phyloP scores from a whole-genome alignment of 2,113 vertebrate species.

The Paradisaea rubra region DNA sequence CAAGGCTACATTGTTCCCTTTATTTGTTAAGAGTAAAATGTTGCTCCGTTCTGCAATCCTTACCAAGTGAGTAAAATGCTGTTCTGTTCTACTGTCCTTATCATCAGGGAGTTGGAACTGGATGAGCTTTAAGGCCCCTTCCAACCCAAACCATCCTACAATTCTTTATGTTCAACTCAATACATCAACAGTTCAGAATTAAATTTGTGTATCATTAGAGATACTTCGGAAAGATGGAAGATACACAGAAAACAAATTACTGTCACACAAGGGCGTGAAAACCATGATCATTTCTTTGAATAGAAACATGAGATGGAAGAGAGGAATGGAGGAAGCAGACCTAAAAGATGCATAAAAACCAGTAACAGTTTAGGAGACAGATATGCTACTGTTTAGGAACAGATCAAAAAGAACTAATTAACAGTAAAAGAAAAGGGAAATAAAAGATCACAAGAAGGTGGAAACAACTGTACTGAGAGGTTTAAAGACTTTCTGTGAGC shows the following conservation, averaged over 20 bases:
- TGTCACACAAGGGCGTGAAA: neutral
- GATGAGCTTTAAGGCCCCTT: neutral
- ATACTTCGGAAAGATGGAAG: neutral
- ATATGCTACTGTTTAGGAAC: neutral
- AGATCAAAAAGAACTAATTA: neutral
- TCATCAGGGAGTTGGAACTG: neutral
- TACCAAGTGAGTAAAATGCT: neutral
- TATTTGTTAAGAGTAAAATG: neutral
- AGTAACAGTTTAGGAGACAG: neutral
- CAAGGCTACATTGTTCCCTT: neutral
- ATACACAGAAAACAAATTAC: neutral
- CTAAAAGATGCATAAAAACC: neutral
- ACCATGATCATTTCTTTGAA: neutral
- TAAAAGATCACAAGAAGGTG: neutral
- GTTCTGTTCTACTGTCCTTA: neutral
- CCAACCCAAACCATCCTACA: neutral
- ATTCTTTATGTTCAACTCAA: neutral
- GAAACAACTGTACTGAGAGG: neutral
- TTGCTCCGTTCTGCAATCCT: neutral
- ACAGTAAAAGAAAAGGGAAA: neutral
- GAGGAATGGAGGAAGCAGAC: neutral
- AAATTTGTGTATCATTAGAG: neutral
- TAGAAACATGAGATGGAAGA: neutral
- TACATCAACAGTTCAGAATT: neutral
- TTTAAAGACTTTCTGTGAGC: neutral